Evolutionary conservation across 2,797 vertebrate species (phyloP).

Genomic region (Sphenodon punctatus): DNA sequence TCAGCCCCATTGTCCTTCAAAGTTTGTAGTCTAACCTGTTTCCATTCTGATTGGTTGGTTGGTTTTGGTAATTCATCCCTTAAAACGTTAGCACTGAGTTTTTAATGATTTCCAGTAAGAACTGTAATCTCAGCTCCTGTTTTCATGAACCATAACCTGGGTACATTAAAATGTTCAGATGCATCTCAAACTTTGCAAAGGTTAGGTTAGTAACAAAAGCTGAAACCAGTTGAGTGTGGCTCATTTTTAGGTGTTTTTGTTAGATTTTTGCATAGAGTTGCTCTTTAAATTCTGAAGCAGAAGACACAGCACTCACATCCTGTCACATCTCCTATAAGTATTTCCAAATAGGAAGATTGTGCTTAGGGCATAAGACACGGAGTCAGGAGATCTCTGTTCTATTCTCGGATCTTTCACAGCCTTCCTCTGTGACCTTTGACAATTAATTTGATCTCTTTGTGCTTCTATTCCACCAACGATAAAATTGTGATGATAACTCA

Average conservation of each 20-base stretch:
- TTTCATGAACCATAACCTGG: not conserved
- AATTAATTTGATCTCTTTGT: not conserved
- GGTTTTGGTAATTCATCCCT: too few relatives aligned
- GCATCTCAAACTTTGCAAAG: not conserved
- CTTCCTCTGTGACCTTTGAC: not conserved
- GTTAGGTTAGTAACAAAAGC: not conserved
- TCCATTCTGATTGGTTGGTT: too few relatives aligned
- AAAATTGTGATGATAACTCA: not conserved
- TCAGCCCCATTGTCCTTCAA: too few relatives aligned
- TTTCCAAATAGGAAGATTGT: not conserved
- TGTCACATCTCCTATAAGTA: not conserved
- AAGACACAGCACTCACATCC: not conserved
- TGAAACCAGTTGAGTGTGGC: rapidly evolving
- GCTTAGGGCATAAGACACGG: not conserved
- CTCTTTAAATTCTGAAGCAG: not conserved
- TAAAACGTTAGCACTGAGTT: not conserved
- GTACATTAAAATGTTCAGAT: not conserved
- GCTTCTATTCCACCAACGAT: not conserved
- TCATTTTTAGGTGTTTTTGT: not conserved
- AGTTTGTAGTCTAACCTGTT: too few relatives aligned
- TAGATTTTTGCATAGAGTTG: not conserved
- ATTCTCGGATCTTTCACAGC: not conserved
- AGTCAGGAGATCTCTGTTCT: not conserved
- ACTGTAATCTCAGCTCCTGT: not conserved
- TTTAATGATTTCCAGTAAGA: not conserved